Evolutionary conservation across 2,113 vertebrate species (phyloP).

Genomic region (Eclectus roratus): DNA sequence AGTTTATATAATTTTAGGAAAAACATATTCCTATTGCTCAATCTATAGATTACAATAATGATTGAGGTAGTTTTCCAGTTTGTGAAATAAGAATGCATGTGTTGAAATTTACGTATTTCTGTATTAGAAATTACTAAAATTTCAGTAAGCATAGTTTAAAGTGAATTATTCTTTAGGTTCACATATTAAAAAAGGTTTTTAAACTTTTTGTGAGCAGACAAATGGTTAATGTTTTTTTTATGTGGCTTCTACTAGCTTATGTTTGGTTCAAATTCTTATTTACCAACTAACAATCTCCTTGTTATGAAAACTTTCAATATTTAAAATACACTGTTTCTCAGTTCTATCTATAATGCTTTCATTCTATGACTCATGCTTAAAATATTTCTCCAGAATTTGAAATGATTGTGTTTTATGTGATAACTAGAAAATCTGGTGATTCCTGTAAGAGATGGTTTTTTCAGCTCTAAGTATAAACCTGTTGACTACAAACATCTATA

Average conservation of each 20-base stretch:
- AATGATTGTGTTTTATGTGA: constrained; percentile 36
- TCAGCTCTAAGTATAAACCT: constrained; percentile 80
- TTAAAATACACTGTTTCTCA: not conserved
- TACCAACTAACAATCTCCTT: not conserved
- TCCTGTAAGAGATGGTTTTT: constrained; percentile 74
- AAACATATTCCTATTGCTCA: not conserved
- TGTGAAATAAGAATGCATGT: not conserved
- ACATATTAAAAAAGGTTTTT: not conserved
- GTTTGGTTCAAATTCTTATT: not conserved
- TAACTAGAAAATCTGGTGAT: constrained; percentile 75
- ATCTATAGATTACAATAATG: not conserved
- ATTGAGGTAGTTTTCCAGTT: not conserved
- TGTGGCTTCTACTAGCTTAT: not conserved
- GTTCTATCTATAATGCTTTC: not conserved
- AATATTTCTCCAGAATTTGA: constrained; percentile 14
- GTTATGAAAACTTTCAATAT: not conserved
- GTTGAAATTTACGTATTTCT: not conserved
- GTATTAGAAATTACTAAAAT: not conserved
- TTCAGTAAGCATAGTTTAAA: not conserved
- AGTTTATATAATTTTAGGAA: not conserved
- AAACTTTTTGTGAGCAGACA: not conserved
- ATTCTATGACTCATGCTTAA: not conserved
- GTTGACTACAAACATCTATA: constrained; percentile 80
- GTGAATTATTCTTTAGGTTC: not conserved
- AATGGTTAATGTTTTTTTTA: not conserved